Evolutionary conservation across 2,797 vertebrate species (phyloP), one percentile per base, ranked within the genome.

Genomic region (Coranthus polyacanthus): DNA sequence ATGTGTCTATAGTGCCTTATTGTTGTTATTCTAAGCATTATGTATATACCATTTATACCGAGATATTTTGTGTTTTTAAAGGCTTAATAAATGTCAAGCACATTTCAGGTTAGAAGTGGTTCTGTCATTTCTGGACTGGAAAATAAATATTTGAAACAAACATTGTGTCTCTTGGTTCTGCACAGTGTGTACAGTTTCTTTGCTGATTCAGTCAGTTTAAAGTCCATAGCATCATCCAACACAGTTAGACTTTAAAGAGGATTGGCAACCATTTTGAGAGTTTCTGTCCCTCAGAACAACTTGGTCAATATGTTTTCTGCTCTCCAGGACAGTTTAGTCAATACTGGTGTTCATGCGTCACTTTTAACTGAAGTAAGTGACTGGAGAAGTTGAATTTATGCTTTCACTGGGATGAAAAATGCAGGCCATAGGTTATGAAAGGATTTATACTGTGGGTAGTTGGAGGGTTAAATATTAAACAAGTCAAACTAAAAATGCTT

Each of bases 1-100:
- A 11, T 18, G 46, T 75, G 83, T 93, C 82, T 83, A 90, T 70
- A 51, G 92, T 93, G 92, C 92, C 93, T 94, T 92, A 88, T 82
- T 79, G 83, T 57, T 57, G 43, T 57, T 32, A 82, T 82, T 86
- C 72, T 83, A 89, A 84, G 70, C 72, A 83, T 83, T 91, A 46
- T 91, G 80, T 92, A 88, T 78, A 84, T 81, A 89, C 65, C 73
- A 68, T 86, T 90, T 87, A 83, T 85, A 62, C 83, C 53, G 78
- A 86, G 74, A 73, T 74, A 54, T 82, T 74, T 76, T 75, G 50
- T 73, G 72, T 82, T 87, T 84, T 85, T 60, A 64, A 89, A 71
- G 70, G 83, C 78, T 85, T 72, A 90, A 90, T 92, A 93, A 92
- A 92, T 90, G 69, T 87, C 81, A 84, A 89, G 78, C 89, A 89